phyloP scores from a whole-genome alignment of 2,113 vertebrate species.

The Coptodon bakossiorum region DNA sequence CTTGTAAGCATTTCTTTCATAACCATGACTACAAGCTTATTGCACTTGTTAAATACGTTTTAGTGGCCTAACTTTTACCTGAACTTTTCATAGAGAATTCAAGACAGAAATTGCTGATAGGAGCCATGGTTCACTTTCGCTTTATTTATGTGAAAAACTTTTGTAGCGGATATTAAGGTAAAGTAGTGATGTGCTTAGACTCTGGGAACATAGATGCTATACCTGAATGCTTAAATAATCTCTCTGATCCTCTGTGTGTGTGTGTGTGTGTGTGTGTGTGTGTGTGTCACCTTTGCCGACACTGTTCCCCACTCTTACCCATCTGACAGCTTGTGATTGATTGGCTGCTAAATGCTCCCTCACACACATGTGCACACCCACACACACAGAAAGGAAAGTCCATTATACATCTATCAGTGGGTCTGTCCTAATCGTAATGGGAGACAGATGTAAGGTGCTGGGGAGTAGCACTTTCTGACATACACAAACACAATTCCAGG shows the following conservation, averaged over 20 bases:
- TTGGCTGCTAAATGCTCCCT: constrained; percentile 50
- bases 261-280: background rate
- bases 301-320: constrained; percentile 50
- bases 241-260: background rate
- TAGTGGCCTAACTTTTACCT: too few species aligned
- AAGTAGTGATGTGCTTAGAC: background rate
- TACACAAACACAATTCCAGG: background rate
- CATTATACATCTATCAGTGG: constrained; percentile 42
- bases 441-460: constrained; percentile 51
- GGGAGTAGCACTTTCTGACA: background rate
- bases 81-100: background rate
- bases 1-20: background rate
- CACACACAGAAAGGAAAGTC: constrained; percentile 21
- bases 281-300: constrained; percentile 46
- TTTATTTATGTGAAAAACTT: background rate
- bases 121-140: background rate
- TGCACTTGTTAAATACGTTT: rapidly evolving
- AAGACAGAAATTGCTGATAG: background rate
- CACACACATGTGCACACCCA: constrained; percentile 17
- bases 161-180: background rate
- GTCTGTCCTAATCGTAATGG: constrained; percentile 37
- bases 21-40: background rate
- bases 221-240: background rate
- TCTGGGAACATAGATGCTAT: too few species aligned
- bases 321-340: constrained; percentile 57